Conservation (phyloP, 2,797 vertebrate genomes). For the Neosalanx taihuensis region DNA sequence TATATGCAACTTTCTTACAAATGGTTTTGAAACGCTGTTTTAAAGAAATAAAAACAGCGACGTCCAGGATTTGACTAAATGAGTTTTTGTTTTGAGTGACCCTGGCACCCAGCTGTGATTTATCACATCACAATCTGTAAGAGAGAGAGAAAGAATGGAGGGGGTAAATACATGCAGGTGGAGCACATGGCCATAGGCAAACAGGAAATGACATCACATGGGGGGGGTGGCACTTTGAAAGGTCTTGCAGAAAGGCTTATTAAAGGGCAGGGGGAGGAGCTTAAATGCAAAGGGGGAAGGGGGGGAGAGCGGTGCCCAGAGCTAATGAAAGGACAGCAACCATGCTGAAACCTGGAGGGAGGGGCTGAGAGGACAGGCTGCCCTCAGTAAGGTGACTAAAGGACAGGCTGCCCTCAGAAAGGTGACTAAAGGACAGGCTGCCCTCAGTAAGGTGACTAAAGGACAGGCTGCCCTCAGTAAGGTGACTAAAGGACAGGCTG, state of each 20-base stretch:
- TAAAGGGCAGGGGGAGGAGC: not conserved
- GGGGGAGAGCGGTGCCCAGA: no score
- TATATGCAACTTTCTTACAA: slow-evolving; percentile 58
- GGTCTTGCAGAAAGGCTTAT: not conserved
- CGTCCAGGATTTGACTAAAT: slow-evolving; percentile 69
- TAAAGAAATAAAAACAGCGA: slow-evolving; percentile 64
- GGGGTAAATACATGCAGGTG: slow-evolving; percentile 79
- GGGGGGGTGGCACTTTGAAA: not conserved
- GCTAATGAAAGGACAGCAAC: no score
- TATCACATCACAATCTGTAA: slow-evolving; percentile 96
- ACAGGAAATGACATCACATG: slow-evolving; percentile 24
- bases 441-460: no score
- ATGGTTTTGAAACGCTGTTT: slow-evolving; percentile 63
- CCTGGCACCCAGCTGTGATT: slow-evolving; percentile 84
- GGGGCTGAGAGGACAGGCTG: not conserved
- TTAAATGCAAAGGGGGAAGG: no score
- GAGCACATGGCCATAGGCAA: slow-evolving; percentile 52
- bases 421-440: no score
- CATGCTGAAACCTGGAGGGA: not conserved
- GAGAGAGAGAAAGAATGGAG: slow-evolving; percentile 77
- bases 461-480: no score
- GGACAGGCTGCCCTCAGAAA: no score
- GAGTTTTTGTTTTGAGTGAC: slow-evolving; percentile 78
- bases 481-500: no score
- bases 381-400: no score